Evolutionary conservation across 2,888 invertebrate genomes (phyloP).

Genomic region (Eucriotettix oculatus): DNA sequence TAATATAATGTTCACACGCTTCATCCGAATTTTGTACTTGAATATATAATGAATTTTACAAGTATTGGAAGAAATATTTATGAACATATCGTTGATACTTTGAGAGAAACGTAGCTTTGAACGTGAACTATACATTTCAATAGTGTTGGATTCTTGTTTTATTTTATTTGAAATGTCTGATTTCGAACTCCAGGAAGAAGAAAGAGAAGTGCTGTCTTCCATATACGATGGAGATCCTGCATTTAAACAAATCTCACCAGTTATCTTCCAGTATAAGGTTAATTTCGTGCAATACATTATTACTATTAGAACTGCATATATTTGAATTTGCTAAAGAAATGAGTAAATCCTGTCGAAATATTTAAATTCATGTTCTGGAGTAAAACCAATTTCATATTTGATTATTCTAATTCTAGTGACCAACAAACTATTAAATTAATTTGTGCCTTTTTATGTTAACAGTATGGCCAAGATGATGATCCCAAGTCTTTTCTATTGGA

Average conservation of each 20-base stretch:
- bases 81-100: no score
- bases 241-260: conserved; percentile 63
- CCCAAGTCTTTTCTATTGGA: conserved; percentile 72
- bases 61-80: no score
- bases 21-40: no score
- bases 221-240: conserved; percentile 87
- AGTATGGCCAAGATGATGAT: conserved; percentile 69
- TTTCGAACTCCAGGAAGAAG: conserved; percentile 63
- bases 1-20: no score
- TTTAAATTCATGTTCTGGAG: background rate
- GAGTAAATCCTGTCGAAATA: no score
- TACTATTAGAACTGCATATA: background rate
- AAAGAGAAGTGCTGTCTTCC: conserved; percentile 75
- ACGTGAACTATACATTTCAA: no score
- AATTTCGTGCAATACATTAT: conserved; percentile 5
- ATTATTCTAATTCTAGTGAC: background rate
- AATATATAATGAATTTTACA: no score
- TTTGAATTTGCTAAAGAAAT: background rate
- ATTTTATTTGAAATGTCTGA: conserved; percentile 31
- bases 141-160: no score
- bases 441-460: conserved; percentile 11
- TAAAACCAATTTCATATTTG: background rate
- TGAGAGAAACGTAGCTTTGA: no score
- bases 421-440: conserved; percentile 2
- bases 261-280: conserved; percentile 85